Evolutionary conservation across 2,888 invertebrate genomes (phyloP), one percentile per base, ranked within the genome.

Genomic region (Folsomia candida): DNA sequence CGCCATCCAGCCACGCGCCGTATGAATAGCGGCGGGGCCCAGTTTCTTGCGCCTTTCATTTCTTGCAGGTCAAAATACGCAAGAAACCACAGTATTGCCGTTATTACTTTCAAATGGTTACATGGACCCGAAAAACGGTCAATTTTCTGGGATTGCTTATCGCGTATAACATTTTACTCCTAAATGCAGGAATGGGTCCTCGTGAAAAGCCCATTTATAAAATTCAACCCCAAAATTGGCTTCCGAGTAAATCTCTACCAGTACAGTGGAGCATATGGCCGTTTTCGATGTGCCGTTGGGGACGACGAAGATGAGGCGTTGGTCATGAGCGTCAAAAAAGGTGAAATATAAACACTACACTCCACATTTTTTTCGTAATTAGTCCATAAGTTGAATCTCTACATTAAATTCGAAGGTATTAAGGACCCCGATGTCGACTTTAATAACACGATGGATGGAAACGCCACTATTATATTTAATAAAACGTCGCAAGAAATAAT

Each of bases 261-360:
- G 62, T 69, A 67, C 26, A 72, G 67, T 47, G 57, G 70, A 3
- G 72, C 72, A 2, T 76, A 71, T 58, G 78, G 78, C 2, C 70
- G 71, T 24, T 79, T 76, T 59, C 76, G 78, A 69, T 79, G 79
- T 69, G 60, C 67, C 9, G 74, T 74, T 37, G 70, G 62, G 37
- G 76, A 78, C 4, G 76, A 73, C 51, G 76, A 75, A 37, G 67
- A 68, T 24, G 72, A 68, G 28, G 68, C 70, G 2, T 72, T 74
- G 14, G 67, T 54, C 59, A 62, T 76, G 14, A 76, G 67, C 26
- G 28, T 74, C 28, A 63, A 65, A 71, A 76, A 76, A 28, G 76
- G 76, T 76, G 59, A n/a, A 2, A 24, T 26, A 51, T 47, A n/a
- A 27, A 24, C 11, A 24, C 6, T 9, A 18, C 9, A 18, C 9